phyloP scores from a whole-genome alignment of 2,888 invertebrate genomes.

The Caenorhabditis becei region DNA sequence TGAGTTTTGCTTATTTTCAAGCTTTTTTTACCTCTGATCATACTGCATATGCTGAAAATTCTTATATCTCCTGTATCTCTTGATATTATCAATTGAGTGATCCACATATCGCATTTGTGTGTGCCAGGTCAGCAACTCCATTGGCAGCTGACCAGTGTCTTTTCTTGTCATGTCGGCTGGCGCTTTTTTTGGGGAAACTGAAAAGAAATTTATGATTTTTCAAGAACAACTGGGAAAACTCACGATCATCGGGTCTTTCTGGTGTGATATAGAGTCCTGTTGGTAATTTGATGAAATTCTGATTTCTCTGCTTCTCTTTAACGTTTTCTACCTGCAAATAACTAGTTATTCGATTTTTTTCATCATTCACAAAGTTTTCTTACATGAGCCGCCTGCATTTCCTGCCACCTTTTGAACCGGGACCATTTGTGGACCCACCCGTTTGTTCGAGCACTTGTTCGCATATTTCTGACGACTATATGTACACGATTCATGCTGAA shows the following conservation, averaged over 20 bases:
- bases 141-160: slow-evolving; percentile 74
- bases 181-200: slow-evolving; percentile 77
- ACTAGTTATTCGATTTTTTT: slow-evolving; percentile 6
- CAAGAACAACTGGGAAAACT: slow-evolving; percentile 15
- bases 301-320: slow-evolving; percentile 67
- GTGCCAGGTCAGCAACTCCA: slow-evolving; percentile 76
- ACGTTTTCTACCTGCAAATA: slow-evolving; percentile 66
- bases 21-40: slow-evolving; percentile 79
- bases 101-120: slow-evolving; percentile 78
- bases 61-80: slow-evolving; percentile 75
- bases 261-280: slow-evolving; percentile 78
- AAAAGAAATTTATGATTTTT: neutral
- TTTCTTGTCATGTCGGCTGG: slow-evolving; percentile 75
- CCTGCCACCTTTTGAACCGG: slow-evolving; percentile 70
- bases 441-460: slow-evolving; percentile 28
- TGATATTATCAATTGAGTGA: slow-evolving; percentile 78
- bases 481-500: slow-evolving; percentile 35
- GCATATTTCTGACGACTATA: slow-evolving; percentile 19
- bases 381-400: slow-evolving; percentile 63
- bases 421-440: slow-evolving; percentile 67
- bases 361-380: too few species aligned
- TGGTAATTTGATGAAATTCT: slow-evolving; percentile 72
- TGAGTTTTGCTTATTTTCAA: neutral
- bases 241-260: slow-evolving; percentile 76
- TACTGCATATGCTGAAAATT: slow-evolving; percentile 79